Evolutionary conservation across 2,797 vertebrate genomes (phyloP), one percentile per base, ranked within the genome.

Genomic region (Crenuchus spilurus): DNA sequence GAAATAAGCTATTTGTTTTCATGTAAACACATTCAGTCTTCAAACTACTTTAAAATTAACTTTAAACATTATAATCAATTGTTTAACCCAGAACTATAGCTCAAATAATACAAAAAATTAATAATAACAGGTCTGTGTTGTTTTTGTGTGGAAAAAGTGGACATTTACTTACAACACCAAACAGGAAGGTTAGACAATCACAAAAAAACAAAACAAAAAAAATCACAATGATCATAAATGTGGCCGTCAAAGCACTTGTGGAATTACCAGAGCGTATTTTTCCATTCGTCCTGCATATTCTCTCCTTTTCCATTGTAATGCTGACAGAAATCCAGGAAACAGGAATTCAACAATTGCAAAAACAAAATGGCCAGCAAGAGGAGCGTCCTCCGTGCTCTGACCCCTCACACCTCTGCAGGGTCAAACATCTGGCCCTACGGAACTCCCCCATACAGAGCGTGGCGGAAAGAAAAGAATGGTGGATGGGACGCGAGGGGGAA

Each of bases 391-490:
- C 41, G 39, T n/a, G 16, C 35, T 55, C 44, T 64, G 66, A 84
- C 77, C 82, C 37, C 88, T 89, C 72, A 64, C 80, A 91, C 77
- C 75, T 80, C 71, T 48, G 30, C 6, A 37, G 64, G 71, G 74
- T 77, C 74, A 74, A 64, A 77, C 78, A 80, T 77, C 78, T 80
- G 78, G 78, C 51, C 88, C 84, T 84, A 85, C 31, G 65, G 71
- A 78, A 78, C 76, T 78, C 71, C 76, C 76, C 88, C 88, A 87
- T 91, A 91, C 90, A 92, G 92, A 92, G 91, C 90, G 91, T 91
- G 93, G 90, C 91, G 90, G 91, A 88, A 91, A 90, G 91, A 91
- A 92, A 87, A 79, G 87, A 87, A 92, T 69, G 61, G 55, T 26
- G 73, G 68, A 66, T 16, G 70, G 16, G 28, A 54, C 14, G 26